A percentile compares a stretch with the other conserved stretches of the same genome.
phyloP scores from a whole-genome alignment of 2,797 vertebrate species.

The Podarcis lilfordi region DNA sequence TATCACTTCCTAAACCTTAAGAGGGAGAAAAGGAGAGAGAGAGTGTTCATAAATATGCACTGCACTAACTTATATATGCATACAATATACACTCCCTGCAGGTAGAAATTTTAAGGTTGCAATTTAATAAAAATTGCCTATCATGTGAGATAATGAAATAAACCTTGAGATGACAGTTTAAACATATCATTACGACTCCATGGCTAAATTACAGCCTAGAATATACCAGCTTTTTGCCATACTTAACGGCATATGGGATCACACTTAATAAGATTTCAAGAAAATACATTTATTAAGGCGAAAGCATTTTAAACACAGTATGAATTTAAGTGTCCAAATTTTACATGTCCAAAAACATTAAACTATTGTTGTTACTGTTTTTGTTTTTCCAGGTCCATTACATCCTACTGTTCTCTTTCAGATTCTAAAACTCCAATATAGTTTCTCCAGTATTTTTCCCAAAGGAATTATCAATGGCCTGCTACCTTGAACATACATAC shows the following conservation, averaged over 20 bases:
- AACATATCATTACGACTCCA: background rate
- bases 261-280: background rate
- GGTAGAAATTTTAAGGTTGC: slow-evolving; percentile 20
- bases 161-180: background rate
- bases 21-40: background rate
- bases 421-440: background rate
- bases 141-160: slow-evolving; percentile 45
- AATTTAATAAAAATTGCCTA: slow-evolving; percentile 9
- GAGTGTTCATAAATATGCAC: background rate
- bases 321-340: slow-evolving; percentile 34
- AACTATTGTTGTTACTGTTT: slow-evolving; percentile 7
- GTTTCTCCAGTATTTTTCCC: slow-evolving; percentile 2
- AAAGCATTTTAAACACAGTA: background rate
- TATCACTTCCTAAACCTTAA: background rate
- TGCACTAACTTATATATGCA: background rate
- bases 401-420: background rate
- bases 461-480: background rate
- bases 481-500: background rate
- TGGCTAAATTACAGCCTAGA: slow-evolving; percentile 19
- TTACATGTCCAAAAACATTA: slow-evolving; percentile 20
- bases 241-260: background rate
- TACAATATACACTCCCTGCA: background rate
- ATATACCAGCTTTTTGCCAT: slow-evolving; percentile 19
- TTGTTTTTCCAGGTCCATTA: background rate
- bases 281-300: slow-evolving; percentile 4